Conservation (phyloP, 64 coral and sea anemone genomes). For the Stichodactyla helianthus region DNA sequence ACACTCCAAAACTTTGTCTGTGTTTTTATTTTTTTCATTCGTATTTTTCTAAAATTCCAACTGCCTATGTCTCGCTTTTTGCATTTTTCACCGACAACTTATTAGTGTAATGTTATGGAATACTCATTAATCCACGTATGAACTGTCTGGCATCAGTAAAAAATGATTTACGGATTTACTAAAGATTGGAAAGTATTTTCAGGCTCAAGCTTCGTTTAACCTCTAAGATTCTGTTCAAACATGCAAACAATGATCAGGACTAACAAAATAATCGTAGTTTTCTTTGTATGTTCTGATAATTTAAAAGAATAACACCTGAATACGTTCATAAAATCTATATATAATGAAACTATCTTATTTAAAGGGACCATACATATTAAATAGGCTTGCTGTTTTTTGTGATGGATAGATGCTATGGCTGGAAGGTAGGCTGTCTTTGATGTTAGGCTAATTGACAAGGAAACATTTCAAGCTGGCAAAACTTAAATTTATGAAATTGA, state of each 20-base stretch:
- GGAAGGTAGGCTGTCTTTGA: too few species aligned
- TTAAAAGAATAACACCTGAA: not conserved
- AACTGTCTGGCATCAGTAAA: not conserved
- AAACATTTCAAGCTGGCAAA: too few species aligned
- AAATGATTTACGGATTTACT: not conserved
- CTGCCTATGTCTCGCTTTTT: not conserved
- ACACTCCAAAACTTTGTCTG: not conserved
- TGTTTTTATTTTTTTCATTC: not conserved
- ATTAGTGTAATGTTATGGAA: not conserved
- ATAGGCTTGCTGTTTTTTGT: too few species aligned
- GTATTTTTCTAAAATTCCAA: not conserved
- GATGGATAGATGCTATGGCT: too few species aligned
- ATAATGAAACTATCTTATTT: too few species aligned
- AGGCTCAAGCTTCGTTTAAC: not conserved
- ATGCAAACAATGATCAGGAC: not conserved
- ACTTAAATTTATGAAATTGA: too few species aligned
- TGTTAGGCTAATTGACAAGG: too few species aligned
- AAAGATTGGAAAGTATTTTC: not conserved
- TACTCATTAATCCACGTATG: not conserved
- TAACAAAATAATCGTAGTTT: not conserved
- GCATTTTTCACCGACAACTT: not conserved
- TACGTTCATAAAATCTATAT: not conserved
- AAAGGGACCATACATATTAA: too few species aligned
- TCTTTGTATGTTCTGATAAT: slow-evolving; percentile 1
- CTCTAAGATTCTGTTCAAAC: not conserved